phyloP scores from a whole-genome alignment of 1,140 invertebrate genomes.

The Tetragonula clypearis region DNA sequence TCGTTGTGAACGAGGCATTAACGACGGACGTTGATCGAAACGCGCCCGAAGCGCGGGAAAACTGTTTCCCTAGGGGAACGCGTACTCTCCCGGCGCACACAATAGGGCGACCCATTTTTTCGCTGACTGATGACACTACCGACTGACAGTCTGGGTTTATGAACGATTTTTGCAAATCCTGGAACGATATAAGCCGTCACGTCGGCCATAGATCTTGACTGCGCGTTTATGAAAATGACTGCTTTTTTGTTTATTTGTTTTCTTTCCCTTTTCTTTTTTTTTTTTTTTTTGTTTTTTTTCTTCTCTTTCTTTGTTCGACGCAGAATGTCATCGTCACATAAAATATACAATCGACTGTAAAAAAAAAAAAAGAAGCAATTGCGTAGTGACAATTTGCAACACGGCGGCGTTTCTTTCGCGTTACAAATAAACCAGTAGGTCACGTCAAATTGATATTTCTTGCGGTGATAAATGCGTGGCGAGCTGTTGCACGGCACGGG shows the following conservation, averaged over 20 bases:
- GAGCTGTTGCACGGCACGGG: too few species aligned
- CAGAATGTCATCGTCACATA: not conserved
- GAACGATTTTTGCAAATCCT: conserved; percentile 43
- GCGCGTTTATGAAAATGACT: conserved; percentile 21
- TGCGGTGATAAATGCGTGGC: too few species aligned
- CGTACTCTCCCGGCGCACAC: not conserved
- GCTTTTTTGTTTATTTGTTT: too few species aligned
- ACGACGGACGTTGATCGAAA: conserved; percentile 12
- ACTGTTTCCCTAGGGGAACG: not conserved
- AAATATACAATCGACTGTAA: too few species aligned
- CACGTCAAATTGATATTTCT: not conserved
- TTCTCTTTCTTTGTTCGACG: not conserved
- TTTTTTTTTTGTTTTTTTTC: not conserved
- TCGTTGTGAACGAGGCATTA: not conserved
- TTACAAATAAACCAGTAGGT: not conserved
- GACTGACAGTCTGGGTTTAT: conserved; percentile 37
- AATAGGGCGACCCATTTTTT: conserved; percentile 33
- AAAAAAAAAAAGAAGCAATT: not conserved
- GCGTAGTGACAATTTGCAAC: not conserved
- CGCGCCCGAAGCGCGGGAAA: not conserved
- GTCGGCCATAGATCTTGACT: conserved; percentile 22
- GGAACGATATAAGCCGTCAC: not conserved
- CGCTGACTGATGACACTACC: conserved; percentile 40
- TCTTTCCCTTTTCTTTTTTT: too few species aligned
- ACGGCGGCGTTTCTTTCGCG: not conserved